These are phyloP conservation scores for Globodera ellingtonae DNA, from an alignment of 1,140 invertebrate species.

Conservation along the genomic window DNA sequence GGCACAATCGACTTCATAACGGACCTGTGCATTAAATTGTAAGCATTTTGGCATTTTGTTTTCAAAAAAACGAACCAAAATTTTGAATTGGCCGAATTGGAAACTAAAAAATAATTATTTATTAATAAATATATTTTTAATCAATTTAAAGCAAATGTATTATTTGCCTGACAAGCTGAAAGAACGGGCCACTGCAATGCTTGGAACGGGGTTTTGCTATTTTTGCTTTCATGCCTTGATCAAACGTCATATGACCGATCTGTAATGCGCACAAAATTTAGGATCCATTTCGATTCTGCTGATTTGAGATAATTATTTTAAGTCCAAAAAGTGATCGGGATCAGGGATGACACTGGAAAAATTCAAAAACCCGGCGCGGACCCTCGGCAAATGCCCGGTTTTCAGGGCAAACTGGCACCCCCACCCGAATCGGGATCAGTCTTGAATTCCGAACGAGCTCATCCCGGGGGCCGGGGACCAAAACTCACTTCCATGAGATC, in stretches of 20 bases:
- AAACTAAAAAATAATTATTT: slow-evolving; percentile 39
- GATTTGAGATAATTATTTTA: no score
- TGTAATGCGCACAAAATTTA: slow-evolving; percentile 29
- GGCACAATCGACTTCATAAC: slow-evolving; percentile 62
- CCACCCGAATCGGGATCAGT: not conserved
- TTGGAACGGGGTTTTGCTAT: slow-evolving; percentile 61
- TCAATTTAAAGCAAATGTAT: not conserved
- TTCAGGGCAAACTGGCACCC: slow-evolving; percentile 10
- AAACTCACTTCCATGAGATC: slow-evolving; percentile 58
- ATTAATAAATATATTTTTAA: not conserved
- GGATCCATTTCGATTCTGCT: no score
- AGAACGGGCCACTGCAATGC: slow-evolving; percentile 62
- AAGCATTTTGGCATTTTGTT: not conserved
- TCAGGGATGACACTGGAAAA: no score
- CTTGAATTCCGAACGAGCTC: not conserved
- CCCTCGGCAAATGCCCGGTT: not conserved
- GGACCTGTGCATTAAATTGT: slow-evolving; percentile 31
- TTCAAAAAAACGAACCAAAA: slow-evolving; percentile 35
- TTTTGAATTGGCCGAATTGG: slow-evolving; percentile 62
- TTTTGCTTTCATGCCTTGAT: slow-evolving; percentile 60
- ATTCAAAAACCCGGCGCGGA: no score
- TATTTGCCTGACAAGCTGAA: slow-evolving; percentile 52
- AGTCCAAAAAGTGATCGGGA: no score
- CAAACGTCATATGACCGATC: slow-evolving; percentile 62
- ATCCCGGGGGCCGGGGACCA: not conserved